A percentile compares a stretch with the other conserved stretches of the same genome.
phyloP scores from a whole-genome alignment of 1,140 invertebrate species.

The Oryctes rhinoceros region DNA sequence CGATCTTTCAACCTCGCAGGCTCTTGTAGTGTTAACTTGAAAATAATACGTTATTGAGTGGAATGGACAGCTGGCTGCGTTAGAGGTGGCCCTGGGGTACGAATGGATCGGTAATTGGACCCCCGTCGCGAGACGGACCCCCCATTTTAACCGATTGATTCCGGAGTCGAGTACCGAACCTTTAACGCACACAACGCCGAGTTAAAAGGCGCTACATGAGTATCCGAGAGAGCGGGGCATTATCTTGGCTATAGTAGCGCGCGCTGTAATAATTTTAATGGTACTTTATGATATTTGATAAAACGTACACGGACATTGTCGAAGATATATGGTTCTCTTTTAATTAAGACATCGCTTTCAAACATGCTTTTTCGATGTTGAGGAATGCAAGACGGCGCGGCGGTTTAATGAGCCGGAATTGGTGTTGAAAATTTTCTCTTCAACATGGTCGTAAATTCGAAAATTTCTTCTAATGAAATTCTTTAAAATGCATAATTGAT shows the following conservation, averaged over 20 bases:
- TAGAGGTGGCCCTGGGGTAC: slow-evolving; percentile 39
- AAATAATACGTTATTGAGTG: slow-evolving; percentile 39
- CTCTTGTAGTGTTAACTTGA: slow-evolving; percentile 34
- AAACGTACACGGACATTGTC: slow-evolving; percentile 17
- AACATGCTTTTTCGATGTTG: slow-evolving; percentile 18
- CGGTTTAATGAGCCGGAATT: background rate
- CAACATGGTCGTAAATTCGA: background rate
- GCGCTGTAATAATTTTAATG: slow-evolving; percentile 26
- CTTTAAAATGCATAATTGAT: background rate
- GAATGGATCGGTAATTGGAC: slow-evolving; percentile 41
- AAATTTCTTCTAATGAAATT: background rate
- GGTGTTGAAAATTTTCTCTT: slow-evolving; percentile 15
- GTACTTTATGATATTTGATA: slow-evolving; percentile 37
- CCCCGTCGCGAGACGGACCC: slow-evolving; percentile 35
- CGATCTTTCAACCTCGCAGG: background rate
- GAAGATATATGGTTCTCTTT: background rate
- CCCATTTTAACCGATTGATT: slow-evolving; percentile 38
- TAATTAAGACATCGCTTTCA: slow-evolving; percentile 28
- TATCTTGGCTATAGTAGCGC: background rate
- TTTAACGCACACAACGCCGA: too few species aligned
- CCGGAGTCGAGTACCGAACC: background rate
- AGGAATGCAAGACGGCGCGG: background rate
- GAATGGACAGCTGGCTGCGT: slow-evolving; percentile 38
- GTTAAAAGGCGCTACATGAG: background rate
- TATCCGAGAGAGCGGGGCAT: background rate